Evolutionary conservation across 2,888 invertebrate species (phyloP).

Genomic region (Agrotis segetum): DNA sequence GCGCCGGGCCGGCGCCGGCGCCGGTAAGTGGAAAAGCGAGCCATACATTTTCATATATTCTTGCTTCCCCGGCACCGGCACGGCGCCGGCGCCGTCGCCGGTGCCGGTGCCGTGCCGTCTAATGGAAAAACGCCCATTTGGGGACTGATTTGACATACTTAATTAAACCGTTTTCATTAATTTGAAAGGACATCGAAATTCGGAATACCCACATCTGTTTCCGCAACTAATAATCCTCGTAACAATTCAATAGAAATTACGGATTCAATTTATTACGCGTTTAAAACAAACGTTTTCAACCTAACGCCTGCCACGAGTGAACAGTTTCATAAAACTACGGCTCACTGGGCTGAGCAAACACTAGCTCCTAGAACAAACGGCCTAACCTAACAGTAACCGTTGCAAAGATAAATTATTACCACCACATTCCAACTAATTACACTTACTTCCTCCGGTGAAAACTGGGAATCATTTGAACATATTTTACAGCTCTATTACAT

Average conservation of each 20-base stretch:
- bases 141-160: no score
- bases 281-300: not conserved
- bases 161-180: not conserved
- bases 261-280: not conserved
- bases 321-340: slow-evolving; percentile 5
- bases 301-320: not conserved
- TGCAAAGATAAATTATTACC: slow-evolving; percentile 21
- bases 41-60: no score
- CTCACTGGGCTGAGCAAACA: not conserved
- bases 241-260: not conserved
- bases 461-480: not conserved
- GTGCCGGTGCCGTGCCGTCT: no score
- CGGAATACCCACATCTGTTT: not conserved
- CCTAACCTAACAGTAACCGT: slow-evolving; percentile 2
- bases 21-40: no score
- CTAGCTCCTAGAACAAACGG: slow-evolving; percentile 9
- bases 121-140: no score
- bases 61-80: no score
- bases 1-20: no score
- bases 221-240: not conserved
- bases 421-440: slow-evolving; percentile 24
- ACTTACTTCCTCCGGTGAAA: slow-evolving; percentile 23
- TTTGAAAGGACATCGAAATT: not conserved
- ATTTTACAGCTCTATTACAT: slow-evolving; percentile 5
- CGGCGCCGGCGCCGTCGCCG: no score